phyloP scores from a whole-genome alignment of 2,888 invertebrate species.

The Hyalella azteca region DNA sequence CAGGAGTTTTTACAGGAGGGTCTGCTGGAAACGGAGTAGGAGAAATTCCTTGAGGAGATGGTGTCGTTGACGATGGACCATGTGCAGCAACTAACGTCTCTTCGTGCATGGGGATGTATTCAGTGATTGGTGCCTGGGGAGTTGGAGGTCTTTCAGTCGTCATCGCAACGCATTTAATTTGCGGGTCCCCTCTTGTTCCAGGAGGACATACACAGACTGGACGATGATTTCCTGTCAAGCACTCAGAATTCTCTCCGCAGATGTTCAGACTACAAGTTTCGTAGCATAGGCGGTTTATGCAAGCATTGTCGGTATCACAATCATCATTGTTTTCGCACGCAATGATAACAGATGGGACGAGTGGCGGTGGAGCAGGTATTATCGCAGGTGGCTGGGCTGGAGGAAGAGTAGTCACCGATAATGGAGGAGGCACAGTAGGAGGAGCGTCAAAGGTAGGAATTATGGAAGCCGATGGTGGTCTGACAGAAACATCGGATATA shows the following conservation, averaged over 20 bases:
- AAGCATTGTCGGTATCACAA: conserved; percentile 40
- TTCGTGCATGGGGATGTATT: background rate
- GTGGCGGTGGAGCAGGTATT: conserved; percentile 26
- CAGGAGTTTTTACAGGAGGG: background rate
- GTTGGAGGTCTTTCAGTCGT: conserved; percentile 42
- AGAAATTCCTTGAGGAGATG: background rate
- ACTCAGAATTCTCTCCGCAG: conserved; percentile 76
- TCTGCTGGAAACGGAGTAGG: background rate
- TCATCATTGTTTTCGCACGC: conserved; percentile 44
- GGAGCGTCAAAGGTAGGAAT: conserved; percentile 36
- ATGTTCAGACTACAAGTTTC: conserved; percentile 65
- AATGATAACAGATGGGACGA: conserved; percentile 25
- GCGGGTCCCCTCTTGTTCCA: conserved; percentile 50
- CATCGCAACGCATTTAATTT: conserved; percentile 31
- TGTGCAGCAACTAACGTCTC: conserved; percentile 25
- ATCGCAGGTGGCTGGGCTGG: conserved; percentile 29
- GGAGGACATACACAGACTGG: conserved; percentile 51
- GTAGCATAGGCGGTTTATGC: conserved; percentile 45
- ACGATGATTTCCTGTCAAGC: conserved; percentile 74
- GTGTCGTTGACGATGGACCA: background rate
- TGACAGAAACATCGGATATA: conserved; percentile 19
- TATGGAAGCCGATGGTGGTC: conserved; percentile 28
- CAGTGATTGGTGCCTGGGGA: conserved; percentile 20
- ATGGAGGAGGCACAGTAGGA: conserved; percentile 29
- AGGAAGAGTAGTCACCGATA: conserved; percentile 19